A percentile compares a stretch with the other conserved stretches of the same genome.
These are phyloP conservation scores for Myrmophylax atrothorax DNA, from an alignment of 2,113 vertebrate species.

Conservation along the genomic window DNA sequence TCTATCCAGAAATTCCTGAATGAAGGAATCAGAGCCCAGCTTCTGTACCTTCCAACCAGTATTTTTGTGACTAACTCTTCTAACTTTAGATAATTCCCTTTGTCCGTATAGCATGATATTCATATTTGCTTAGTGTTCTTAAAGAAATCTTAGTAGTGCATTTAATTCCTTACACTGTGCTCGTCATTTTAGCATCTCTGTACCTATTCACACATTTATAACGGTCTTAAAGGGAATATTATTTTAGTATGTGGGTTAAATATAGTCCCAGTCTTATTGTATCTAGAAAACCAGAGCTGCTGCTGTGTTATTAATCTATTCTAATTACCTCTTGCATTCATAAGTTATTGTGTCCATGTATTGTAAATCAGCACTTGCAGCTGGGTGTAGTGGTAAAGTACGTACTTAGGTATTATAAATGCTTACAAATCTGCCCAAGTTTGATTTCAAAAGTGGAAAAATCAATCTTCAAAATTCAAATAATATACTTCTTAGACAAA, in stretches of 20 bases:
- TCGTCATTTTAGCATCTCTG: background rate
- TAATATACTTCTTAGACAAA: background rate
- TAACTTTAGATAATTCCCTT: background rate
- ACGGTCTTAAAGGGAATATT: slow-evolving; percentile 3
- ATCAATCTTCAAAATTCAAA: background rate
- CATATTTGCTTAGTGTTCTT: background rate
- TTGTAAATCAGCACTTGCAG: background rate
- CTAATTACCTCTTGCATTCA: slow-evolving; percentile 26
- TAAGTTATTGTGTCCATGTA: background rate
- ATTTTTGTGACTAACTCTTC: background rate
- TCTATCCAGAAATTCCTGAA: slow-evolving; percentile 31
- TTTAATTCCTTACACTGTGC: background rate
- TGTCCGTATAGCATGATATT: background rate
- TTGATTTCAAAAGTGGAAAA: background rate
- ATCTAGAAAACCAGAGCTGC: background rate
- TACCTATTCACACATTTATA: background rate
- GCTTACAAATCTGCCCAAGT: background rate
- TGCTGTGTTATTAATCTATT: background rate
- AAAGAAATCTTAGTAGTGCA: background rate
- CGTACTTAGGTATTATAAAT: background rate
- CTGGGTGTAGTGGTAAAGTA: background rate
- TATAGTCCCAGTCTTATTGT: background rate
- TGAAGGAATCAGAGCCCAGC: background rate
- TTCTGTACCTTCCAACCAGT: background rate
- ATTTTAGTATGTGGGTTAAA: background rate